A percentile compares a stretch with the other conserved stretches of the same genome.
Conservation (phyloP, 2,797 vertebrate genomes). For the Poecilia wingei region DNA sequence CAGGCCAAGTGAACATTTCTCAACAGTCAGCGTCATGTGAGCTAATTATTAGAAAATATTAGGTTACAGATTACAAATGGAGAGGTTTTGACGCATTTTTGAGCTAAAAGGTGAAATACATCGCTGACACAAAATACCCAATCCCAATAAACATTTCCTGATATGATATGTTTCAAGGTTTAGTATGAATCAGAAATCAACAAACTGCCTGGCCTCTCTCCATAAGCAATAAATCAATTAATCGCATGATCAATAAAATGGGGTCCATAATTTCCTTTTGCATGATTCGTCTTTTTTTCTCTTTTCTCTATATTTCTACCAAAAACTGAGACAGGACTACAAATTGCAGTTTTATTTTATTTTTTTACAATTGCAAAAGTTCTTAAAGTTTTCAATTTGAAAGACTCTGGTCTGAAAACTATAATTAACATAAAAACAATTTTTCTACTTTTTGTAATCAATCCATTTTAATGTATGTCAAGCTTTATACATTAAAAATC, state of each 20-base stretch:
- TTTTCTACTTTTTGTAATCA: background rate
- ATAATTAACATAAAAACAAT: background rate
- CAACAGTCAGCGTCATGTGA: background rate
- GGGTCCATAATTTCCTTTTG: too few species aligned
- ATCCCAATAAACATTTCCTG: background rate
- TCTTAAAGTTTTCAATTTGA: background rate
- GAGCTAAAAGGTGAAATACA: background rate
- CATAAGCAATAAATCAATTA: too few species aligned
- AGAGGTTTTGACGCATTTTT: background rate
- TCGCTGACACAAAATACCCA: background rate
- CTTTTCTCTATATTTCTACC: too few species aligned
- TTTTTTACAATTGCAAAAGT: background rate
- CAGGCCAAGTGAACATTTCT: slow-evolving; percentile 11
- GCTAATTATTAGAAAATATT: slow-evolving; percentile 1
- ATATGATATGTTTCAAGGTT: background rate
- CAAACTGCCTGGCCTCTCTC: background rate
- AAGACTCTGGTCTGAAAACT: background rate
- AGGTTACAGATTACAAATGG: background rate
- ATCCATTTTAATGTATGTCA: background rate
- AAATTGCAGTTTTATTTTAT: background rate
- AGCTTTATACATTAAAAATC: background rate
- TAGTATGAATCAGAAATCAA: background rate
- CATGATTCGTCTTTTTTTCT: too few species aligned
- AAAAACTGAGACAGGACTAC: too few species aligned
- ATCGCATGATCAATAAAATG: too few species aligned